These are phyloP conservation scores for Trilocha varians DNA, from an alignment of 2,888 invertebrate species.

Conservation along the genomic window DNA sequence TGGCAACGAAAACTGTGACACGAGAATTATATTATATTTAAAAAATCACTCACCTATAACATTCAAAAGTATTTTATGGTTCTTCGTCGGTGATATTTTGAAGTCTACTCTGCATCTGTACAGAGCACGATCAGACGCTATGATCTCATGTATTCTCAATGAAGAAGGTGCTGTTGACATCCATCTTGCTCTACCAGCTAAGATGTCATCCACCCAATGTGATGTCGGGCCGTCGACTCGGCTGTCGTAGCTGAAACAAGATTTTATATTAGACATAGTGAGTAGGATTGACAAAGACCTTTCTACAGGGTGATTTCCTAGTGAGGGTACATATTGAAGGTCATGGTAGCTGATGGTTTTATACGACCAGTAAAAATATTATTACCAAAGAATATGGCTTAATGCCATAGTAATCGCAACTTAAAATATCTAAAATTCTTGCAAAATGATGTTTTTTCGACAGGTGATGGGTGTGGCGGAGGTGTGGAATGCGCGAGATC, in stretches of 20 bases:
- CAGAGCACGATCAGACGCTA: conserved; percentile 82
- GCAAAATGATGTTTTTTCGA: too few species aligned
- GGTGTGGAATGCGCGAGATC: too few species aligned
- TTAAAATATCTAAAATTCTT: too few species aligned
- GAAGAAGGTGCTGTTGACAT: conserved; percentile 79
- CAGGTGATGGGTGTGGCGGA: too few species aligned
- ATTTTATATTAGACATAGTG: not conserved
- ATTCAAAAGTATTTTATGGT: conserved; percentile 80
- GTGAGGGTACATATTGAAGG: too few species aligned
- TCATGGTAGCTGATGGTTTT: too few species aligned
- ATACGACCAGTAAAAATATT: too few species aligned
- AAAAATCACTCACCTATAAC: conserved; percentile 76
- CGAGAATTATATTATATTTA: not conserved
- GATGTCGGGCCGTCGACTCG: conserved; percentile 71
- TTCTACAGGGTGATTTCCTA: too few species aligned
- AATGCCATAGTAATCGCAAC: too few species aligned
- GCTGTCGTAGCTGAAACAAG: conserved; percentile 77
- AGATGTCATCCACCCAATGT: conserved; percentile 80
- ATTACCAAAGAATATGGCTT: too few species aligned
- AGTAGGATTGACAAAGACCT: too few species aligned
- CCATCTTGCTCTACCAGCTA: conserved; percentile 80
- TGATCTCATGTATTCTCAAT: conserved; percentile 78
- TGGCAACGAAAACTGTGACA: too few species aligned
- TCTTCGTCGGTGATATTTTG: conserved; percentile 83
- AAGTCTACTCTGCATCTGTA: conserved; percentile 89